Base-by-base conservation (phyloP, 2,113 vertebrate genomes). In the Chaetodon trifascialis region DNA sequence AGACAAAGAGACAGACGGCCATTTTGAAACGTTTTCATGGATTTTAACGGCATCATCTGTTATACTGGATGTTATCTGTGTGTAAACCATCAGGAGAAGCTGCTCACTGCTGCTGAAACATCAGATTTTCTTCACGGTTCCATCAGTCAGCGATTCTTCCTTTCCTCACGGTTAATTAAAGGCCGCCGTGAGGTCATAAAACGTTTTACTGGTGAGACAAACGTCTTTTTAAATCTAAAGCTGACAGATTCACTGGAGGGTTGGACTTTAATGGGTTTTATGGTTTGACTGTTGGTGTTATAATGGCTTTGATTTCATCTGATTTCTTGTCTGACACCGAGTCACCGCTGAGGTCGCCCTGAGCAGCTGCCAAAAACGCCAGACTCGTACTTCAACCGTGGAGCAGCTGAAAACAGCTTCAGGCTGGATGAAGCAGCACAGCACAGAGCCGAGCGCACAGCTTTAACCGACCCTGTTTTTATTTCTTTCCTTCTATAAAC, bases 1-100 rank as follows among this genome's bases (percentile, higher is more conserved):
- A 84, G 44, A 94, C 65, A 90, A n/a, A 80, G 40, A 68, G 7
- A 25, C 5, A 74, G 11, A 44, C 1, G 25, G 36, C 62, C 7
- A 79, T 19, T 83, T 46, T 23, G 51, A 19, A 55, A 30, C 5
- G 11, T 71, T 15, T 17, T 19, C n/a, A 25, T 38, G 11, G 30
- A 44, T 2, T 46, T 44, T 51, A 42, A 8, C 10, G 5, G 62
- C 30, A 38, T 11, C 15, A 30, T 30, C 30, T 30, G 30, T 30
- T 30, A 30, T 30, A 30, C 30, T 30, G 54, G 5, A 42, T 55
- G 19, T 7, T 21, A 17, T 49, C n/a, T 30, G 14, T 52, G 9
- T 21, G 9, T 54, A n/a, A 56, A 56, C 25, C 54, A 2, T 9
- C 42, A 44, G 11, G 42, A 44, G 10, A 44, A 44, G 1, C 42